These are phyloP conservation scores for Tursiops truncatus DNA, from an alignment of 2,113 vertebrate species.

Conservation along the genomic window DNA sequence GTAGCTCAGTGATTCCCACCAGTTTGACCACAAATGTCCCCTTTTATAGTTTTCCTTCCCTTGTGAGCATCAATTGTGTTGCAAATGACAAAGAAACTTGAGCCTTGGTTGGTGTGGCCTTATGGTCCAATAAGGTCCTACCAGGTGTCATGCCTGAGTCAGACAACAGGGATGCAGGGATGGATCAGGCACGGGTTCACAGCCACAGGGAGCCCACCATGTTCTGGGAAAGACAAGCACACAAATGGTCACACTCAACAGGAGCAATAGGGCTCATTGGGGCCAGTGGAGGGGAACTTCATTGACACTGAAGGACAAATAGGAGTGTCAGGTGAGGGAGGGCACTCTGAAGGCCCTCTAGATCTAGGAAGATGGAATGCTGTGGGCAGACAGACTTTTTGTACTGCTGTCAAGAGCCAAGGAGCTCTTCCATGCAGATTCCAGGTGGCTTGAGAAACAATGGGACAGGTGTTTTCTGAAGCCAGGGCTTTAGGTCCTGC, in stretches of 20 bases:
- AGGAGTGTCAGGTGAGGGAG: neutral
- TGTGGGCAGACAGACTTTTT: neutral
- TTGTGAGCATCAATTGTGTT: neutral
- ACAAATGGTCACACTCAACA: neutral
- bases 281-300: neutral
- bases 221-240: neutral
- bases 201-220: neutral
- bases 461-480: neutral
- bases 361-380: neutral
- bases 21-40: neutral
- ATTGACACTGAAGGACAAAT: neutral
- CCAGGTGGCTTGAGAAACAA: neutral
- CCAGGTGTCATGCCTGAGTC: rapidly evolving
- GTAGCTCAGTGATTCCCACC: neutral
- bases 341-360: rapidly evolving
- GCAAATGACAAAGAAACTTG: neutral
- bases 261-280: too few species aligned
- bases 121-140: neutral
- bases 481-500: too few species aligned
- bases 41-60: neutral
- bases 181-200: rapidly evolving
- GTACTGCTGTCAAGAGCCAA: neutral
- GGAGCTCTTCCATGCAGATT: neutral
- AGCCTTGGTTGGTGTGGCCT: neutral
- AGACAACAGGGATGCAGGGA: neutral